These are phyloP conservation scores for Caenorhabditis sulstoni DNA, from an alignment of 2,888 invertebrate genomes.

Conservation along the genomic window DNA sequence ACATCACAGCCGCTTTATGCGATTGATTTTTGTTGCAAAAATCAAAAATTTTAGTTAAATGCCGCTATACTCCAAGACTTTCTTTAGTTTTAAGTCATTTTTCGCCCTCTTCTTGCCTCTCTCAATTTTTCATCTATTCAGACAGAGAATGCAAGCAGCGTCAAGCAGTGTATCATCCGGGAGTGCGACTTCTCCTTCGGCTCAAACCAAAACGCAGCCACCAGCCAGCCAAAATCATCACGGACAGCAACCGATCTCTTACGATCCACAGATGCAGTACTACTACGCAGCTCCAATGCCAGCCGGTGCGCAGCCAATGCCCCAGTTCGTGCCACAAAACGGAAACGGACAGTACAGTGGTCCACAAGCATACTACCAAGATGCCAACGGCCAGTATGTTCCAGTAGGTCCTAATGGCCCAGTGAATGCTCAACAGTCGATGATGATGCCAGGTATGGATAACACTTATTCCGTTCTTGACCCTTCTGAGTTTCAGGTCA, in stretches of 20 bases:
- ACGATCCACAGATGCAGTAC: constrained; percentile 49
- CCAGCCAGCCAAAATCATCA: constrained; percentile 17
- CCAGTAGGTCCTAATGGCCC: constrained; percentile 17
- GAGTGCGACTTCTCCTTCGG: constrained; percentile 13
- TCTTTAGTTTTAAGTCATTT: too few species aligned
- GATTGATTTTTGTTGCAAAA: too few species aligned
- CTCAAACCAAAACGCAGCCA: constrained; percentile 16
- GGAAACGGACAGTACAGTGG: constrained; percentile 18
- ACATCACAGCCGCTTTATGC: too few species aligned
- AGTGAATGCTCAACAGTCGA: constrained; percentile 33
- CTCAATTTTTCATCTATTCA: too few species aligned
- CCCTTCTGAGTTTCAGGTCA: constrained; percentile 23
- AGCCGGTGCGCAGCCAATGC: constrained; percentile 26
- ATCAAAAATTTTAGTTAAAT: too few species aligned
- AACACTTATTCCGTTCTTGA: not conserved
- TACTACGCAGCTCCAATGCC: constrained; percentile 52
- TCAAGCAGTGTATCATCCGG: constrained; percentile 44
- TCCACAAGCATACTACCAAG: constrained; percentile 38
- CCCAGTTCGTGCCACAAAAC: constrained; percentile 25
- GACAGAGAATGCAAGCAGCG: constrained; percentile 50
- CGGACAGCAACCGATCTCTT: constrained; percentile 24
- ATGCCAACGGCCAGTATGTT: constrained; percentile 38
- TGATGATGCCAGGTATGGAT: constrained; percentile 36
- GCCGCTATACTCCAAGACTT: too few species aligned
- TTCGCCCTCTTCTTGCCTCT: too few species aligned